A percentile compares a stretch with the other conserved stretches of the same genome.
phyloP scores from a whole-genome alignment of 2,797 vertebrate genomes.

The Nannoperca obscura region DNA sequence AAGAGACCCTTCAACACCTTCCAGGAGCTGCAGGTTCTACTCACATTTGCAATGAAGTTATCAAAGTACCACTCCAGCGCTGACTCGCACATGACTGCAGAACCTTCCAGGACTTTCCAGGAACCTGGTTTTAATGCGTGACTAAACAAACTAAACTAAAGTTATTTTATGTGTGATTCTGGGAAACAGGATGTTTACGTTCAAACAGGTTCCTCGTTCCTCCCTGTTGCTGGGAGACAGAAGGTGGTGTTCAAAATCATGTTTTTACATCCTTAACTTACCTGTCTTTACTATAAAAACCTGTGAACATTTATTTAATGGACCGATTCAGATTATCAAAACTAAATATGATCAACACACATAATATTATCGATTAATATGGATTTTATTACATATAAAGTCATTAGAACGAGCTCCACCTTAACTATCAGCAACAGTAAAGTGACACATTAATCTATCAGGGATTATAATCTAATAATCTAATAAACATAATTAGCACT shows the following conservation, averaged over 20 bases:
- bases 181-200: background rate
- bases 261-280: background rate
- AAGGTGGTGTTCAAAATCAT: background rate
- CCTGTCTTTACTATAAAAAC: too few relatives aligned
- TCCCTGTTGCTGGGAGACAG: conserved; percentile 15
- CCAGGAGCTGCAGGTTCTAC: background rate
- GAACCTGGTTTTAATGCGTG: background rate
- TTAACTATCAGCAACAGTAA: too few relatives aligned
- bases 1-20: background rate
- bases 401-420: too few relatives aligned
- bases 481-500: too few relatives aligned
- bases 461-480: too few relatives aligned
- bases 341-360: too few relatives aligned
- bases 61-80: conserved; percentile 18
- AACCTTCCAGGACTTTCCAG: background rate
- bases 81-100: background rate
- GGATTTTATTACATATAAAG: too few relatives aligned
- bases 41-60: conserved; percentile 3
- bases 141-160: background rate
- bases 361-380: too few relatives aligned
- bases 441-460: too few relatives aligned
- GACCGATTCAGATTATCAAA: too few relatives aligned
- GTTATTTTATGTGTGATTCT: background rate
- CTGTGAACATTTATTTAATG: too few relatives aligned
- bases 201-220: background rate